Evolutionary conservation across 2,113 vertebrate genomes (phyloP).

Genomic region (Brachypteracias leptosomus): DNA sequence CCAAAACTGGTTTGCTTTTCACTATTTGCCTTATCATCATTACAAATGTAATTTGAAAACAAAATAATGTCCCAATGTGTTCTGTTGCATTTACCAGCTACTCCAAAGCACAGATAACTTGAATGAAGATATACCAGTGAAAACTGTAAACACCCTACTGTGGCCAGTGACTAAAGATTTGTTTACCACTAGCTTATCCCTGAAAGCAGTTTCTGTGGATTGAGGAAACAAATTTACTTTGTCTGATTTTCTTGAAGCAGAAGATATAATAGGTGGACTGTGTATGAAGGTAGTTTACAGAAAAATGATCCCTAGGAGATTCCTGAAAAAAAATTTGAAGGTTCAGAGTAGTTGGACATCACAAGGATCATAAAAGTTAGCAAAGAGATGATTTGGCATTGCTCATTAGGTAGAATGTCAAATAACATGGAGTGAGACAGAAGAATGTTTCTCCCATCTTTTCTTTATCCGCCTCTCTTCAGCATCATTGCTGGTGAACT

Average conservation of each 20-base stretch:
- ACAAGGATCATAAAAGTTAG: background rate
- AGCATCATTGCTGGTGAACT: background rate
- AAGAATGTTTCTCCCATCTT: background rate
- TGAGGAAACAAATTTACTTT: background rate
- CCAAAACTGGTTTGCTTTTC: background rate
- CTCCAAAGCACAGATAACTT: background rate
- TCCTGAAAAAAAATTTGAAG: background rate
- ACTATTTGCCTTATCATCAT: background rate
- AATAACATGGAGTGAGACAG: background rate
- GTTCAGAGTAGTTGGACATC: background rate
- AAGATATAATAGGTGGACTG: background rate
- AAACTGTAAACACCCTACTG: background rate
- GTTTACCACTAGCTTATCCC: background rate
- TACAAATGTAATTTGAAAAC: background rate
- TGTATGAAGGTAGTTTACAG: background rate
- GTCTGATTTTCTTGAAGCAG: background rate
- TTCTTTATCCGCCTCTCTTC: background rate
- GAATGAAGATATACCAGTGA: background rate
- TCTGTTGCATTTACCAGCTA: background rate
- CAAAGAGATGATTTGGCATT: background rate
- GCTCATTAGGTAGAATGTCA: background rate
- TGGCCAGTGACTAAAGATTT: background rate
- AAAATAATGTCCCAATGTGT: too few species aligned
- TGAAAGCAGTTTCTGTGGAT: background rate
- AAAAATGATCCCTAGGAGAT: background rate